phyloP scores from a whole-genome alignment of 2,888 invertebrate species.

The Oxyteleia sp. region DNA sequence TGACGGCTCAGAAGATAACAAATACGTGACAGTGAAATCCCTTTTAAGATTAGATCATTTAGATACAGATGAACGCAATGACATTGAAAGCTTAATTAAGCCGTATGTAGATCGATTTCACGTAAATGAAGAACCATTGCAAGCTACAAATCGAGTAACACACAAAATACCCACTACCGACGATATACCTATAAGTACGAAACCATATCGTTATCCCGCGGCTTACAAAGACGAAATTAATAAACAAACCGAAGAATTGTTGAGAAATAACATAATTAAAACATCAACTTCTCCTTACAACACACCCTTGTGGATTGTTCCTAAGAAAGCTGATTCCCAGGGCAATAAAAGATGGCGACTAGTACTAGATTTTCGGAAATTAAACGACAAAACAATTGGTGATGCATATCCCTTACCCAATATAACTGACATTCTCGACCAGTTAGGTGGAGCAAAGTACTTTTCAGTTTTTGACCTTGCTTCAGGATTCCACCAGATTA shows the following conservation, averaged over 20 bases:
- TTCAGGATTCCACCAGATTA: conserved; percentile 8
- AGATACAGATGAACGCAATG: not conserved
- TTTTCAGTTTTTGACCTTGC: conserved; percentile 14
- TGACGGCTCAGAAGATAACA: not conserved
- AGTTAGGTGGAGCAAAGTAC: conserved; percentile 1
- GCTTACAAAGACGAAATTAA: conserved; percentile 60
- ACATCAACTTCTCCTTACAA: conserved; percentile 52
- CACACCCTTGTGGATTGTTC: conserved; percentile 68
- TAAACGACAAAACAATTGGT: conserved; percentile 59
- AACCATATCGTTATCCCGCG: conserved; percentile 55
- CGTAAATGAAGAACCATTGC: conserved; percentile 28
- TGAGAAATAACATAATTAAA: conserved; percentile 48
- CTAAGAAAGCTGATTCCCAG: conserved; percentile 64
- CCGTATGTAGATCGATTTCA: conserved; percentile 7
- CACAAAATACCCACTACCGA: conserved; percentile 30
- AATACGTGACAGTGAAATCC: not conserved
- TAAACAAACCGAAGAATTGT: conserved; percentile 48
- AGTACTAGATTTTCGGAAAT: conserved; percentile 54
- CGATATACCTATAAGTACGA: conserved; percentile 6
- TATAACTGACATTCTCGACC: not conserved
- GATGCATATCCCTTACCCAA: conserved; percentile 21
- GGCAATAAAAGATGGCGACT: conserved; percentile 61
- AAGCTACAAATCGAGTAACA: not conserved
- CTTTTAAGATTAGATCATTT: conserved; percentile 23
- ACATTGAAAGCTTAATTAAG: conserved; percentile 3